Base-by-base conservation (phyloP, 37 sponge, comb jelly and placozoan genomes). In the Geodia barretti region DNA sequence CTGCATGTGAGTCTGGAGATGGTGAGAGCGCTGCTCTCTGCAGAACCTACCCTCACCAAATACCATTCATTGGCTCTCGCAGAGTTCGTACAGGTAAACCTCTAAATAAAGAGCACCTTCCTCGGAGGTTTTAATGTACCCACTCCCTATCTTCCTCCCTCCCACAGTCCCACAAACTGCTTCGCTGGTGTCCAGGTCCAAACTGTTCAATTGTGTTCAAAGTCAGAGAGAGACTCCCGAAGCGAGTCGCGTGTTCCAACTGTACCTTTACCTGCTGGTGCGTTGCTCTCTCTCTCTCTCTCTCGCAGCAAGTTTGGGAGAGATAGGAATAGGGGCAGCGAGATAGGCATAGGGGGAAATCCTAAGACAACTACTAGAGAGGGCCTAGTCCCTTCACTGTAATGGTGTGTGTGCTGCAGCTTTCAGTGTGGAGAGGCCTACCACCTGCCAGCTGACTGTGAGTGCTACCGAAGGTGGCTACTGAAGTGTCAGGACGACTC, bases 101-200 rank as follows among this genome's bases (percentile, higher is more conserved):
- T 29, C 4, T 20, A 58, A 58, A 19, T 58, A 58, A 62, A 5
- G 24, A 28, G 26, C 7, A 2, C 64, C 61, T 14, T 19, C 8
- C 3, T 30, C 37, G 29, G 4, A 30, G 30, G 2, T 40, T 39
- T 23, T n/a, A 31, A 41, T 62, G 24, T 21, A 28, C 34, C 26
- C 39, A 8, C 42, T 41, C 11, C 33, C 36, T 34, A 26, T 1
- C 34, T 4, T 41, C 36, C 81, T 63, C 5, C n/a, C 73, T 58
- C 71, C 39, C 38, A 43, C 60, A 86, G 82, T 71, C 81, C 39
- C 93, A 92, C 62, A 70, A 81, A 25, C 74, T 89, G 8, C 74
- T 92, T 19, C 76, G 93, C 33, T 95, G 96, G 93, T 95, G 96
- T 60, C 93, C 90, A 11, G 96, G 96, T 21, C 66, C 79, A 34